A percentile compares a stretch with the other conserved stretches of the same genome.
phyloP scores from a whole-genome alignment of 2,888 invertebrate genomes.

The Ophraella communa region DNA sequence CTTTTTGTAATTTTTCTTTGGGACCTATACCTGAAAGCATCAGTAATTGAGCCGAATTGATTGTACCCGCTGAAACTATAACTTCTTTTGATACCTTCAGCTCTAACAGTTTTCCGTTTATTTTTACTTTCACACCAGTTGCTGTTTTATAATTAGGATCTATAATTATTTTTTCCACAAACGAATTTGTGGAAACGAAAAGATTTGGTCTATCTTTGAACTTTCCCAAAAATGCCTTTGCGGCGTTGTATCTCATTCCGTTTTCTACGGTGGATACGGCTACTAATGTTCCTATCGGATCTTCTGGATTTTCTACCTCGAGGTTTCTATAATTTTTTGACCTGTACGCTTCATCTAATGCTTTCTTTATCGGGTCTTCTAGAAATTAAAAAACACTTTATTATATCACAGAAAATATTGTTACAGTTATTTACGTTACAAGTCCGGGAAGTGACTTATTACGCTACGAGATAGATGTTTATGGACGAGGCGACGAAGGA shows the following conservation, averaged over 20 bases:
- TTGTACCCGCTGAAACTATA: constrained; percentile 70
- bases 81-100: constrained; percentile 65
- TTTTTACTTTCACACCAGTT: constrained; percentile 57
- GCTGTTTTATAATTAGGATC: constrained; percentile 59
- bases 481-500: too few relatives aligned
- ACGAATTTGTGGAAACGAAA: constrained; percentile 65
- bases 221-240: constrained; percentile 74
- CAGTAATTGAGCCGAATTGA: constrained; percentile 72
- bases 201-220: constrained; percentile 64
- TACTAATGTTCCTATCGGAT: constrained; percentile 49
- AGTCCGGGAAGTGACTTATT: too few relatives aligned
- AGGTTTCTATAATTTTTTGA: constrained; percentile 51
- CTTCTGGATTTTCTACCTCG: constrained; percentile 42
- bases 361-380: constrained; percentile 47
- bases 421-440: too few relatives aligned
- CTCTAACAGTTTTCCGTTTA: constrained; percentile 48
- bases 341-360: constrained; percentile 58
- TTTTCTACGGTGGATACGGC: constrained; percentile 49
- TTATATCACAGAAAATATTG: too few relatives aligned
- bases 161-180: constrained; percentile 64
- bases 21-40: constrained; percentile 74
- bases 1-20: constrained; percentile 59
- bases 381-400: neutral
- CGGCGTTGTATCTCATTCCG: constrained; percentile 62
- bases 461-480: too few relatives aligned